Conservation (phyloP, 2,113 vertebrate species). For the pig (Sus scrofa) region T2T-Sscrofa CM000824.6:65958001-65958500, state of each 20-base stretch:
- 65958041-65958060: neutral
- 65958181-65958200: neutral
- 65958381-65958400: neutral
- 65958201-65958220: neutral
- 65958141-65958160: neutral
- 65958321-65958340: neutral
- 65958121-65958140: neutral
- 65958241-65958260: neutral
- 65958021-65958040: accelerated
- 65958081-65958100: neutral
- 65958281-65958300: neutral
- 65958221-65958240: neutral
- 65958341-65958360: neutral
- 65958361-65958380: neutral
- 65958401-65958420: neutral
- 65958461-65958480: neutral
- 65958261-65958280: neutral
- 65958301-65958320: neutral
- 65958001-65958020: neutral
- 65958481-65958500: too few relatives aligned
- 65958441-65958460: neutral
- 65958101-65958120: too few relatives aligned
- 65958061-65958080: neutral
- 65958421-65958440: neutral
- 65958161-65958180: neutral